Conservation (phyloP, 2,888 invertebrate genomes). For the Drosophila macrothrix region DNA sequence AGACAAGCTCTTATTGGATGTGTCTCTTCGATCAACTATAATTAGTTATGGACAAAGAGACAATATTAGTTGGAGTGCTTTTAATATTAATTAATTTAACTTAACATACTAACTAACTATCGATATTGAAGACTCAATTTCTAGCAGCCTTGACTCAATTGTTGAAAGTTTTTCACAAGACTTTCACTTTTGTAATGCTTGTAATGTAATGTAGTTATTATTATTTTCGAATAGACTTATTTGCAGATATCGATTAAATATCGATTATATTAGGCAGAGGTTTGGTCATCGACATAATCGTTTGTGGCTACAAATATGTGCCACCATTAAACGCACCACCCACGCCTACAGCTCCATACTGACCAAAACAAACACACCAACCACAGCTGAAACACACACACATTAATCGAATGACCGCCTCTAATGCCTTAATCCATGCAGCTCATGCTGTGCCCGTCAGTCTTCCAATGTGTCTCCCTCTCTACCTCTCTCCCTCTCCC, state of each 20-base stretch:
- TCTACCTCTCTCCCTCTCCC: neutral
- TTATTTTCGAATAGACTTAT: neutral
- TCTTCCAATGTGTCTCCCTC: neutral
- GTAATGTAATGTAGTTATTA: neutral
- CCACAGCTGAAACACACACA: neutral
- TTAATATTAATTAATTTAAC: neutral
- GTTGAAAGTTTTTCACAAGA: neutral
- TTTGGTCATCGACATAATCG: slow-evolving; percentile 3
- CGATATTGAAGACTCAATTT: neutral
- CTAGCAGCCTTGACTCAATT: neutral
- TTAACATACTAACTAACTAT: neutral
- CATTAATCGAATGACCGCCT: slow-evolving; percentile 19
- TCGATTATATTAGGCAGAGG: neutral
- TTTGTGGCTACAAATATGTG: slow-evolving; percentile 5
- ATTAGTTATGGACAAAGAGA: neutral
- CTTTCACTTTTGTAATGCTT: neutral
- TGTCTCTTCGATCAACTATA: neutral
- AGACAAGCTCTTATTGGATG: neutral
- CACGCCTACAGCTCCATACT: neutral
- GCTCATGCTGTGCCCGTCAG: slow-evolving; percentile 6
- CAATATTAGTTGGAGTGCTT: neutral
- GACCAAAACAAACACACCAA: neutral
- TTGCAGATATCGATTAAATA: slow-evolving; percentile 2
- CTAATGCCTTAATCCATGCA: slow-evolving; percentile 51
- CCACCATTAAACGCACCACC: neutral